Conservation (phyloP, 1,140 invertebrate species). For the Sipha flava region DNA sequence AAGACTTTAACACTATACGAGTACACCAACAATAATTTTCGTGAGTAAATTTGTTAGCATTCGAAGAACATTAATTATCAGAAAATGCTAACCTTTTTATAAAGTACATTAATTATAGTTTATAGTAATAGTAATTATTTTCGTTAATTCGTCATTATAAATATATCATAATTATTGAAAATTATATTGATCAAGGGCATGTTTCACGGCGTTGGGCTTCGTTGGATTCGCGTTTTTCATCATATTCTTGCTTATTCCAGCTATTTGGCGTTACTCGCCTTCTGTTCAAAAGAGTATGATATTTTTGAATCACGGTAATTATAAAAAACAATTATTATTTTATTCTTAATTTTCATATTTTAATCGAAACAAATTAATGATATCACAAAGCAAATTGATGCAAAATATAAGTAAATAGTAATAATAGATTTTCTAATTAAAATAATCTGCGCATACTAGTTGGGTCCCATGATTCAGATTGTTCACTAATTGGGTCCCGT, state of each 20-base stretch:
- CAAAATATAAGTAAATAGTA: too few relatives aligned
- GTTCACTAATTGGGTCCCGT: too few relatives aligned
- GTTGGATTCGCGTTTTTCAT: not conserved
- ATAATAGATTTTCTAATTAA: too few relatives aligned
- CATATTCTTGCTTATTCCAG: not conserved
- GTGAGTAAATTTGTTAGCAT: not conserved
- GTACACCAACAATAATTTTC: not conserved
- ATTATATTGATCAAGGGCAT: not conserved
- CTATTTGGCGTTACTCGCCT: constrained; percentile 2
- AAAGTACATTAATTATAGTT: not conserved
- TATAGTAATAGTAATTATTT: too few relatives aligned
- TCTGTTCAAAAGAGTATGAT: not conserved
- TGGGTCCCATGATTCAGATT: too few relatives aligned
- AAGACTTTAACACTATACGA: not conserved
- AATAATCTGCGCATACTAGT: too few relatives aligned
- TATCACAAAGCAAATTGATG: too few relatives aligned
- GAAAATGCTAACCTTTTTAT: too few relatives aligned
- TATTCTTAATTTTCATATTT: too few relatives aligned
- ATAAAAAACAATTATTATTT: not conserved
- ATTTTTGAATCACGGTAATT: constrained; percentile 18
- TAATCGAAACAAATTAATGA: too few relatives aligned
- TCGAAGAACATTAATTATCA: not conserved
- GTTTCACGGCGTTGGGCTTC: not conserved
- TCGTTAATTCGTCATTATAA: too few relatives aligned
- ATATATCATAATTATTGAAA: not conserved